Percentiles rank a stretch among this genome's conserved stretches.
Conservation (phyloP, 2,113 vertebrate species). For the Numenius arquata region DNA sequence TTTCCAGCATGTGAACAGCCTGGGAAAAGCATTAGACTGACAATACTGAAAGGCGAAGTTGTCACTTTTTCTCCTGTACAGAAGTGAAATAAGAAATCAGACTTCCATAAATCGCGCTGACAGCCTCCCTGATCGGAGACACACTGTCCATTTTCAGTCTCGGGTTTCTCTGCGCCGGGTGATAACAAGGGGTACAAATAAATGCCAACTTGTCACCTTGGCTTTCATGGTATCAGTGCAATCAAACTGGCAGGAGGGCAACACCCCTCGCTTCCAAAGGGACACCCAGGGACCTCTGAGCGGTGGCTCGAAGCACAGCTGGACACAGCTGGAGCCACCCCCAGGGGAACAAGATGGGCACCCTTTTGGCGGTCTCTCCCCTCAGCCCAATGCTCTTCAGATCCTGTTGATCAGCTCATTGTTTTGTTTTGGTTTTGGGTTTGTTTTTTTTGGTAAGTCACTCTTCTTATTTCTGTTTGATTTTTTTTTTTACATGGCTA, state of each 20-base stretch:
- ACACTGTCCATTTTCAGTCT: neutral
- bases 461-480: neutral
- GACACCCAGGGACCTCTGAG: neutral
- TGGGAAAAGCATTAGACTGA: neutral
- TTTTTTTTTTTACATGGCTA: neutral
- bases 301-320: neutral
- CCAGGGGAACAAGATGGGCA: neutral
- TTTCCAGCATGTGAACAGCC: neutral
- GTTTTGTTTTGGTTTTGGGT: rapidly evolving
- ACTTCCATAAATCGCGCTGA: neutral
- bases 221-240: neutral
- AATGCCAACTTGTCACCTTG: neutral
- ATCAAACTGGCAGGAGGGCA: neutral
- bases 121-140: neutral
- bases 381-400: neutral
- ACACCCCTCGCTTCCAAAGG: neutral
- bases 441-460: neutral
- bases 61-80: slow-evolving; percentile 1
- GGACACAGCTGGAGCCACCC: neutral
- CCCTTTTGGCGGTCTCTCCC: neutral
- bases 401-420: neutral
- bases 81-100: slow-evolving; percentile 41
- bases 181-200: neutral
- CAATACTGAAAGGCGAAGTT: neutral
- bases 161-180: rapidly evolving